Evolutionary conservation across 2,113 vertebrate species (phyloP).

Genomic region (Semnornis frantzii): DNA sequence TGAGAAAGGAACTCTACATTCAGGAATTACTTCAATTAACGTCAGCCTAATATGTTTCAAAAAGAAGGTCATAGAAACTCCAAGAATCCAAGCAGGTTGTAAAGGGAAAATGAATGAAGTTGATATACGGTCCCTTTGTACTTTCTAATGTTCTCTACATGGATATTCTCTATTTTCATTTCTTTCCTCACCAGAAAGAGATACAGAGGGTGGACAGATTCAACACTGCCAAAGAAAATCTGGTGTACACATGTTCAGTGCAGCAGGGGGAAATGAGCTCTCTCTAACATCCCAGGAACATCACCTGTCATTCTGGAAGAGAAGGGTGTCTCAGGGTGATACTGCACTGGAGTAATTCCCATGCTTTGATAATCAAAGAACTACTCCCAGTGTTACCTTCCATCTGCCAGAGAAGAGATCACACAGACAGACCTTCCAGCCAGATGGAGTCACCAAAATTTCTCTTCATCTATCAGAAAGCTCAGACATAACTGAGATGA

Average conservation of each 20-base stretch:
- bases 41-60: neutral
- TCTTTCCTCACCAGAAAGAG: neutral
- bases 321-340: neutral
- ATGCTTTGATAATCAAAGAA: slow-evolving; percentile 23
- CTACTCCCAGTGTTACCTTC: slow-evolving; percentile 16
- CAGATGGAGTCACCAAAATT: neutral
- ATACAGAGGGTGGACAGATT: neutral
- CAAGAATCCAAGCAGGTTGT: neutral
- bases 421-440: slow-evolving; percentile 16
- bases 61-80: neutral
- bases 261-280: neutral
- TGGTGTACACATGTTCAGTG: neutral
- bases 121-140: neutral
- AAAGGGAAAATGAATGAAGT: neutral
- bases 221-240: neutral
- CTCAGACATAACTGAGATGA: neutral
- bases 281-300: slow-evolving; percentile 6
- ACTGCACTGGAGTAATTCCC: slow-evolving; percentile 5
- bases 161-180: neutral
- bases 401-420: slow-evolving; percentile 19
- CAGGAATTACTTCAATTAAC: neutral
- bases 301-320: slow-evolving; percentile 27
- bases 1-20: neutral
- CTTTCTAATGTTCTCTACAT: neutral
- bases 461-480: neutral